Evolutionary conservation across 2,113 vertebrate species (phyloP).

Genomic region (Stictonetta naevosa): DNA sequence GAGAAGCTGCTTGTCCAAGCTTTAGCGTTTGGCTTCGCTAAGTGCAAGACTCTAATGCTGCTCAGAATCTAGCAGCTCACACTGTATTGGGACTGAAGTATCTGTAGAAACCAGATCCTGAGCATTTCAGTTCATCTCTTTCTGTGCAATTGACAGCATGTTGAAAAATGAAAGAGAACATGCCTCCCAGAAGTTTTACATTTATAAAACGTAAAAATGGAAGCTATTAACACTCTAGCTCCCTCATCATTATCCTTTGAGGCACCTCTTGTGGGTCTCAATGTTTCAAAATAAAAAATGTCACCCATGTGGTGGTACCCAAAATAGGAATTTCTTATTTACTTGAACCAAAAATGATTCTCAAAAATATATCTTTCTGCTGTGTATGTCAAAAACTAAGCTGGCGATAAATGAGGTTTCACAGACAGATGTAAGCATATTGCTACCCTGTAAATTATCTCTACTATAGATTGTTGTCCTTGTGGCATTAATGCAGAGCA

Average conservation of each 20-base stretch:
- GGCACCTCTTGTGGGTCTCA: neutral
- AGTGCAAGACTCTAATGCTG: neutral
- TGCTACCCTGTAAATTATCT: neutral
- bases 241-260: neutral
- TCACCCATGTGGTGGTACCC: neutral
- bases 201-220: neutral
- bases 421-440: neutral
- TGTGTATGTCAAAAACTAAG: neutral
- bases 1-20: neutral
- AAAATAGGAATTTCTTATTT: neutral
- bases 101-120: rapidly evolving
- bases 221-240: neutral
- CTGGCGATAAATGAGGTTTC: neutral
- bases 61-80: neutral
- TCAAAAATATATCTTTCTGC: neutral
- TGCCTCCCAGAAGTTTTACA: neutral
- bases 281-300: neutral
- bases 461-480: neutral
- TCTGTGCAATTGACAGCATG: neutral
- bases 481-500: neutral
- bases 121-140: neutral
- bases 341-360: neutral
- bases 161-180: neutral
- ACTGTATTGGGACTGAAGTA: neutral
- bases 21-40: neutral